Evolutionary conservation across 2,797 vertebrate genomes (phyloP).

Genomic region (Enoplosus armatus): DNA sequence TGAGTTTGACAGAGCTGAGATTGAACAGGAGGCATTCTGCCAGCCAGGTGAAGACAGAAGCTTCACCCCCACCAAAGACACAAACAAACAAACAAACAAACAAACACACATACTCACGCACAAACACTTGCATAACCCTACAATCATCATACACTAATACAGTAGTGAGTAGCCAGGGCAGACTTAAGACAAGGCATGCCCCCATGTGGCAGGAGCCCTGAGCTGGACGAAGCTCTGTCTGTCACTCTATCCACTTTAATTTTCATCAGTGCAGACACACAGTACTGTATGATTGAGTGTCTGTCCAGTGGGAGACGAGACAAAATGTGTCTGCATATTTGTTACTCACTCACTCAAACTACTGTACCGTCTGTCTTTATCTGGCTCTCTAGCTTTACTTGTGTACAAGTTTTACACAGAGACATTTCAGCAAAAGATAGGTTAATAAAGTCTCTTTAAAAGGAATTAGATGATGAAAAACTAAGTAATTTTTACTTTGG

Average conservation of each 20-base stretch:
- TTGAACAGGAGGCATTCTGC: slow-evolving; percentile 84
- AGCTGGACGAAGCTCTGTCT: slow-evolving; percentile 37
- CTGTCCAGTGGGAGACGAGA: slow-evolving; percentile 22
- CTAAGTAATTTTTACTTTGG: background rate
- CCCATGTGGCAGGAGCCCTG: slow-evolving; percentile 61
- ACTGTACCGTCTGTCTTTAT: slow-evolving; percentile 6
- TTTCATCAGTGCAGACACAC: slow-evolving; percentile 27
- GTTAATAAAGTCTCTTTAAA: background rate
- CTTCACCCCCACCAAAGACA: slow-evolving; percentile 45
- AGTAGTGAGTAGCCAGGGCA: slow-evolving; percentile 27
- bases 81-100: slow-evolving; percentile 43
- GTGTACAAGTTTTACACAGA: background rate
- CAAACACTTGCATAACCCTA: background rate
- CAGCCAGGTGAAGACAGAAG: slow-evolving; percentile 69
- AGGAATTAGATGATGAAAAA: background rate
- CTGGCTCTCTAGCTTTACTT: background rate
- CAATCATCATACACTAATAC: slow-evolving; percentile 23
- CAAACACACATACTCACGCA: slow-evolving; percentile 6
- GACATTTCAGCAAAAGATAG: background rate
- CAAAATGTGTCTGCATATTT: slow-evolving; percentile 30
- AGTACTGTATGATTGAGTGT: slow-evolving; percentile 17
- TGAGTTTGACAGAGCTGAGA: slow-evolving; percentile 84
- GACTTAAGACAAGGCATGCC: slow-evolving; percentile 57
- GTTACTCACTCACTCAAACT: slow-evolving; percentile 7
- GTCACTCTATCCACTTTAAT: slow-evolving; percentile 47